These are phyloP conservation scores for Dreissena rostriformis DNA, from an alignment of 1,140 invertebrate species.

Conservation along the genomic window DNA sequence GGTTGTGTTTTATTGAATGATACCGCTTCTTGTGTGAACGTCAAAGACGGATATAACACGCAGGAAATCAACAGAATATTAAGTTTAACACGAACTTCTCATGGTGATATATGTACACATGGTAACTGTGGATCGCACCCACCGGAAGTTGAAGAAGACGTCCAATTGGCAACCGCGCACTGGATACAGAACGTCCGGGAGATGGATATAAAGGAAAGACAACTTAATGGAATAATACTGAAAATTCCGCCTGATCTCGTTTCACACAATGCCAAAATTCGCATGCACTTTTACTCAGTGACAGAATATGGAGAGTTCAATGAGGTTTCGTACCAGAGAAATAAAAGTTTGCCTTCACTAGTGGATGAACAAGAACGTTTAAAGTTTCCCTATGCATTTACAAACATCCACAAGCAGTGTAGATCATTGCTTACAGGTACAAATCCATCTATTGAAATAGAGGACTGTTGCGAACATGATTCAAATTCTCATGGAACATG, in stretches of 20 bases:
- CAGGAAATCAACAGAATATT: too few species aligned
- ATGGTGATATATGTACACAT: background rate
- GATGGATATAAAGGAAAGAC: conserved; percentile 31
- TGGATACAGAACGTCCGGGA: conserved; percentile 50
- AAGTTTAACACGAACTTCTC: too few species aligned
- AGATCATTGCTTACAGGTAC: conserved; percentile 22
- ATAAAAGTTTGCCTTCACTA: conserved; percentile 46
- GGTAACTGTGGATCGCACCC: background rate
- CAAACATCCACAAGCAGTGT: background rate
- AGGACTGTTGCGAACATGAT: too few species aligned
- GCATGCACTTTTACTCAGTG: conserved; percentile 48
- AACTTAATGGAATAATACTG: conserved; percentile 49
- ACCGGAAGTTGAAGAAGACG: conserved; percentile 37
- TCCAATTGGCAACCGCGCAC: conserved; percentile 28
- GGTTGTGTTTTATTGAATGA: too few species aligned
- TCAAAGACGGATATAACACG: too few species aligned
- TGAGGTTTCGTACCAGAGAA: conserved; percentile 30
- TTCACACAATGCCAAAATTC: conserved; percentile 37
- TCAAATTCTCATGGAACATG: too few species aligned
- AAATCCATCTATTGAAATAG: conserved; percentile 1
- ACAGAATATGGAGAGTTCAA: conserved; percentile 31
- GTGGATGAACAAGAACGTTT: conserved; percentile 29
- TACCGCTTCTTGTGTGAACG: too few species aligned
- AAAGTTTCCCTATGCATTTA: conserved; percentile 40
- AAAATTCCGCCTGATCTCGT: conserved; percentile 50